Percentiles rank a stretch among this genome's conserved stretches.
phyloP scores from a whole-genome alignment of 1,140 invertebrate genomes.

The Holotrichia oblita region DNA sequence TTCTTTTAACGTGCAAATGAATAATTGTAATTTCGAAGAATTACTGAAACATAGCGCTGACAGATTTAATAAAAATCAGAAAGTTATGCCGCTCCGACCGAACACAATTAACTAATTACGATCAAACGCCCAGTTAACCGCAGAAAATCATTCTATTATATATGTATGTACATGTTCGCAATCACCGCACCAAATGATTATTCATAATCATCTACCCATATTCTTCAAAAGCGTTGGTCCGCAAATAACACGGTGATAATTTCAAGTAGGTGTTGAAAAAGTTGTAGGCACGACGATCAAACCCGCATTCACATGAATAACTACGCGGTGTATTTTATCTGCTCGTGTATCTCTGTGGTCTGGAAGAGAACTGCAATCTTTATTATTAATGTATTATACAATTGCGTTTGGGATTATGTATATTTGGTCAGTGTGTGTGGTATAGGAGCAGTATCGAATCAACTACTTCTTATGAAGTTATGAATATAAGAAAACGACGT shows the following conservation, averaged over 20 bases:
- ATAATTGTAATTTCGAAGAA: neutral
- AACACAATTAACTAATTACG: neutral
- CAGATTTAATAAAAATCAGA: neutral
- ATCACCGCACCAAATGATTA: neutral
- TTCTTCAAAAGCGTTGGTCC: neutral
- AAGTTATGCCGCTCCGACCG: neutral
- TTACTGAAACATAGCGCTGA: neutral
- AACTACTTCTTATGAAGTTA: too few relatives aligned
- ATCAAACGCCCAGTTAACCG: slow-evolving; percentile 11
- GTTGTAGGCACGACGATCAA: slow-evolving; percentile 10
- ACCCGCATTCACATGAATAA: neutral
- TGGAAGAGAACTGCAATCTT: too few relatives aligned
- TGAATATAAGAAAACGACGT: too few relatives aligned
- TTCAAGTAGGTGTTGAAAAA: slow-evolving; percentile 13
- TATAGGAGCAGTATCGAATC: too few relatives aligned
- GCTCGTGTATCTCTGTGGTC: too few relatives aligned
- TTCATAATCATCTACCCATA: neutral
- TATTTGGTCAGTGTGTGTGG: too few relatives aligned
- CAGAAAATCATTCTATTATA: neutral
- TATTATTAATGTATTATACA: too few relatives aligned
- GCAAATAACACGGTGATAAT: slow-evolving; percentile 16
- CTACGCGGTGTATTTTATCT: neutral
- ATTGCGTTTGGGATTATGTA: too few relatives aligned
- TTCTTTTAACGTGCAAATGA: neutral
- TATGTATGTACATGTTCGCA: neutral